phyloP scores from a whole-genome alignment of 2,113 vertebrate species.

The crab-eating macaque (Macaca fascicularis) region T2T-MFA8v1.1 NC_088379.1:174825501-174826000 shows the following conservation, averaged over 20 bases:
- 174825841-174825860: not conserved
- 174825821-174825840: not conserved
- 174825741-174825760: rapidly evolving
- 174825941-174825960: not conserved
- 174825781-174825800: not conserved
- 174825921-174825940: not conserved
- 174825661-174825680: not conserved
- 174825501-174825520: not conserved
- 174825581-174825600: not conserved
- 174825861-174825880: not conserved
- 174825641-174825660: not conserved
- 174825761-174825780: not conserved
- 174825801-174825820: not conserved
- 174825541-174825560: not conserved
- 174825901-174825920: not conserved
- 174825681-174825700: not conserved
- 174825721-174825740: not conserved
- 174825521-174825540: not conserved
- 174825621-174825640: not conserved
- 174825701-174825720: not conserved
- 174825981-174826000: not conserved
- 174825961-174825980: not conserved
- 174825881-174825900: not conserved
- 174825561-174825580: not conserved
- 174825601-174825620: not conserved